Percentiles rank a stretch among this genome's conserved stretches.
phyloP scores from a whole-genome alignment of 2,888 invertebrate genomes.

The Aromia moschata region DNA sequence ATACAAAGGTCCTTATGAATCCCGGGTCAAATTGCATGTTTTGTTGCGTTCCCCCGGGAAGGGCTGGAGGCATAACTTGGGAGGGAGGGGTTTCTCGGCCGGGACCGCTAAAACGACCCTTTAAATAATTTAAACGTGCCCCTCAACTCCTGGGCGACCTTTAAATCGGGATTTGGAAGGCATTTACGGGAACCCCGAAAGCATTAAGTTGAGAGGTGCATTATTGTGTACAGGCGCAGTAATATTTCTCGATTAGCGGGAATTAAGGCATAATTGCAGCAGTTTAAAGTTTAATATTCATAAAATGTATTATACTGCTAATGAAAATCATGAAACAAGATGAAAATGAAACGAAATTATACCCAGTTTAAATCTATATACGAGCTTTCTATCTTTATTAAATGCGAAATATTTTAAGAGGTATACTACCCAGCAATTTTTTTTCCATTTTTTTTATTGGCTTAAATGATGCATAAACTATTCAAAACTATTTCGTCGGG shows the following conservation, averaged over 20 bases:
- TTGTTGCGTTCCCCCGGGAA: constrained; percentile 8
- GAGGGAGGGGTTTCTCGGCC: no score
- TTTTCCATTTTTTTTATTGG: no score
- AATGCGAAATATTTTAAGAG: no score
- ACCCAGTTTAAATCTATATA: no score
- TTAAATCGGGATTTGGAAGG: background rate
- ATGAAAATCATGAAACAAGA: background rate
- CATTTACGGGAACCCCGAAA: background rate
- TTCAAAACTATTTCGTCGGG: no score
- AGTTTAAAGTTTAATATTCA: background rate
- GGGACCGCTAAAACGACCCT: background rate
- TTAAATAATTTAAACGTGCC: constrained; percentile 10
- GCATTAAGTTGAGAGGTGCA: background rate
- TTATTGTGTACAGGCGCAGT: background rate
- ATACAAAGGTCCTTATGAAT: constrained; percentile 12
- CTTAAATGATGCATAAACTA: no score
- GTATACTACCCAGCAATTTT: no score
- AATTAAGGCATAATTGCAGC: background rate
- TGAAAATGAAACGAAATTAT: no score
- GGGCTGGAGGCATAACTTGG: background rate
- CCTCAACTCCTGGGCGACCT: background rate
- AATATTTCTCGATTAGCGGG: no score
- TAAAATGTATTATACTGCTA: background rate
- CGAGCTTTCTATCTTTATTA: no score
- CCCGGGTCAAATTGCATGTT: constrained; percentile 18